A percentile compares a stretch with the other conserved stretches of the same genome.
phyloP scores from a whole-genome alignment of 2,797 vertebrate species.

The Propithecus deckenii region DNA sequence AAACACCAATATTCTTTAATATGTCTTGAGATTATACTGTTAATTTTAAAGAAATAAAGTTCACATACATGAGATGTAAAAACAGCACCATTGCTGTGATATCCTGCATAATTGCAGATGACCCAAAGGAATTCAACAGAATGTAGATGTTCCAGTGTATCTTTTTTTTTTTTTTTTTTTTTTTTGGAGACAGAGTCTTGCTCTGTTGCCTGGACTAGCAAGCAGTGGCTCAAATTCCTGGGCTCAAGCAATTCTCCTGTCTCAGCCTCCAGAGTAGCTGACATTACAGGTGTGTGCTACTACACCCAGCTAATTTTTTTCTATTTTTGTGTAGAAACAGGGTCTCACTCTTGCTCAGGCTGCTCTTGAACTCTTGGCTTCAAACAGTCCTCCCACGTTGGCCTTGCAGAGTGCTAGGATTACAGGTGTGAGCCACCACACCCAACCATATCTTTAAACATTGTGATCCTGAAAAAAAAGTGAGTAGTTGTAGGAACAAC shows the following conservation, averaged over 20 bases:
- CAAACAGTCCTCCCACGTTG: background rate
- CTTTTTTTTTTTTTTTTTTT: background rate
- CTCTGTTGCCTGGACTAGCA: background rate
- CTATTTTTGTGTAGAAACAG: background rate
- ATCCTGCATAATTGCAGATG: background rate
- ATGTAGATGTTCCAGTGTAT: background rate
- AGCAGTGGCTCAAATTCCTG: background rate
- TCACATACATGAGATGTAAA: background rate
- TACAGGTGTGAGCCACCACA: background rate
- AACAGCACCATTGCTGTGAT: background rate
- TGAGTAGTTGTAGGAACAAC: background rate
- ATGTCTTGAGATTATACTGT: conserved; percentile 14
- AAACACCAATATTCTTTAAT: background rate
- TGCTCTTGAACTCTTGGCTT: background rate
- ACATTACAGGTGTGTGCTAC: background rate
- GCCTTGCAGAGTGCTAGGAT: background rate
- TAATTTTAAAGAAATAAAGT: background rate
- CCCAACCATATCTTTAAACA: background rate
- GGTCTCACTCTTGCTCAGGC: background rate
- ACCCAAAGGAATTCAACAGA: background rate
- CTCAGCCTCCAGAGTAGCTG: background rate
- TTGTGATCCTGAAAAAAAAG: background rate
- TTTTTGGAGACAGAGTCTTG: background rate
- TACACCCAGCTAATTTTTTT: background rate
- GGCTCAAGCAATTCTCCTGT: background rate